Base-by-base conservation (phyloP, 2,888 invertebrate genomes). In the Proisotoma minuta region DNA sequence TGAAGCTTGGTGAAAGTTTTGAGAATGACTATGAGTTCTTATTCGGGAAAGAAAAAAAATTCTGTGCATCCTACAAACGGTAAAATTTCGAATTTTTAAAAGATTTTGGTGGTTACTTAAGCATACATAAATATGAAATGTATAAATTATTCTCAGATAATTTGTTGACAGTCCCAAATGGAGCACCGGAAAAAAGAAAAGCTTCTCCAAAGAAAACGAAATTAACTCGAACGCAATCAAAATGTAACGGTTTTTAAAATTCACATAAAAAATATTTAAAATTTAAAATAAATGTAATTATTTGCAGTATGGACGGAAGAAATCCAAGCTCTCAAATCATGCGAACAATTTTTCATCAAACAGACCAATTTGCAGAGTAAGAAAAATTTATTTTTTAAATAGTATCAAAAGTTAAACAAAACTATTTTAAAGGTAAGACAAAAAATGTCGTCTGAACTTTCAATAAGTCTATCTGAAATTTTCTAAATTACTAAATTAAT, bases 301-400 rank as follows among this genome's bases (percentile, higher is more conserved):
- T 15, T 47, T 39, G 24, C 27, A 68, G 68, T 62, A 15, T 68
- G 68, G 68, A 63, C 65, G 3, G 62, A 62, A 26, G 68, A 68
- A 39, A 58, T 68, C 24, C 60, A 68, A 60, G 62, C 68, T 47
- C 60, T 68, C 29, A 60, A 57, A 27, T 50, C 57, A 15, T 68
- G 68, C 57, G 68, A 68, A 57, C 62, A 68, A 59, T 68, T 65
- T 59, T 65, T 59, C 50, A 40, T 68, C 10, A 62, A 59, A 24
- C 68, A 68, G 28, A 65, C 64, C 60, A 68, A 68, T 43, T 58
- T 62, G 23, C 57, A 68, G 62, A 57, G 68, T 68, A 67, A 50
- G 62, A 24, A 43, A n/a, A 51, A 39, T 1, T 20, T 26, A 34
- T 10, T 34, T 34, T 43, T 24, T 54, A 22, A 18, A 34, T 18